Evolutionary conservation across 2,888 invertebrate genomes (phyloP), one percentile per base, ranked within the genome.

Genomic region (Tribolium freemani): DNA sequence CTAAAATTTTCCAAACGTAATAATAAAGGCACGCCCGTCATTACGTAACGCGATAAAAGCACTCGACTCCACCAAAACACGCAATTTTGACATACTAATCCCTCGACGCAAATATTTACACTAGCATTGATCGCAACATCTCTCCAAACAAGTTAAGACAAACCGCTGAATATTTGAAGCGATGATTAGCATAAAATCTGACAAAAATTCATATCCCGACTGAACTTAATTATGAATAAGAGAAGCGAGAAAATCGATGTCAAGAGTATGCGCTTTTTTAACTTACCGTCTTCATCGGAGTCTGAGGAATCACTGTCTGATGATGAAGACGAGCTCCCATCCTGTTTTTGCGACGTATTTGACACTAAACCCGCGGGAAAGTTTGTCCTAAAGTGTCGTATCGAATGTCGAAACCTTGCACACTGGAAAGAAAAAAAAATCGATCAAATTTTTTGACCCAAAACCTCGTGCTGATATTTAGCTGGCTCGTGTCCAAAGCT

Each of bases 231-330:
- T 58, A 45, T 60, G 60, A 5, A 58, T 44, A 44, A 60, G 10
- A 30, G 30, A 20, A 4, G 26, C 13, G 30, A 6, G 13, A 10
- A 58, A 58, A 58, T 58, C 54, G 30, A 56, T 56, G 2, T 26
- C 38, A 9, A 26, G 31, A 38, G 53, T 20, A 26, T 26, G 26
- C 30, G 13, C 9, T 56, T 56, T 56, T 31, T 56, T 9, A 9
- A 48, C 83, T 84, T 76, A 85, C 86, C 86, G 69, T 85, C 84
- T 73, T 86, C 86, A 67, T 86, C 86, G 63, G 9, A 76, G 63
- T 82, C 82, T n/a, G 78, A 73, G 10, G 75, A 69, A 66, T 80
- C 83, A 64, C 82, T 83, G 74, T 85, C 85, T 13, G 84, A 83
- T 9, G 81, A 80, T 4, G 69, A 69, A n/a, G 69, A 60, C 53